Evolutionary conservation across 1,140 invertebrate species (phyloP), one percentile per base, ranked within the genome.

Genomic region (Brachionus koreanus): DNA sequence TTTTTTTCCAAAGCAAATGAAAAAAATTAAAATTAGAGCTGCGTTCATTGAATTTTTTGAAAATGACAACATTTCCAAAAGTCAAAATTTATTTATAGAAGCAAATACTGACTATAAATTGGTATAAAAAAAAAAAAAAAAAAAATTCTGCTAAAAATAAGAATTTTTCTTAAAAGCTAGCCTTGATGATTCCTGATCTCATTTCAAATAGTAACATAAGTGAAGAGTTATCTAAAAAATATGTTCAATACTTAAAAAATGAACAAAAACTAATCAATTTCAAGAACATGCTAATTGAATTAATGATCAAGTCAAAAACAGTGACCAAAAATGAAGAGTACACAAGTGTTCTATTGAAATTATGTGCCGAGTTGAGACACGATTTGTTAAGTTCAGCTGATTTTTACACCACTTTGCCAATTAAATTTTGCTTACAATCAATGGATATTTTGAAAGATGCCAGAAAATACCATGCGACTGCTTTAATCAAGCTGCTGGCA

Each of bases 21-120:
- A 42, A 79, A 61, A 57, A 33, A 42, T 79, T 29, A 79, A 79
- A 79, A n/a, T 79, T 19, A 57, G 35, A 79, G 46, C 76, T 12
- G 76, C 10, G 5, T 79, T 79, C 12, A 42, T 65, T 12, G 49
- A 79, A 65, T 39, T 79, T 61, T 65, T 79, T 61, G 49, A 79
- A 61, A 65, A 79, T 35, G 29, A 79, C 3, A 19, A 46, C 12
- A 9, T 43, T 46, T 25, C 37, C 0, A 74, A 46, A 74, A 46
- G 39, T 10, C 16, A 46, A 74, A 74, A 12, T 33, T 46, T 74
- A 29, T 46, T 74, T 25, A 25, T 46, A 10, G 42, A 46, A 23
- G 37, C 69, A 49, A 43, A 74, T 12, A n/a, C 25, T 29, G 69
- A 74, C n/a, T 74, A 46, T 25, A 74, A 74, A 46, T 25, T 46